Evolutionary conservation across 2,888 invertebrate species (phyloP).

Genomic region (Gymnoscelis rufifasciata): DNA sequence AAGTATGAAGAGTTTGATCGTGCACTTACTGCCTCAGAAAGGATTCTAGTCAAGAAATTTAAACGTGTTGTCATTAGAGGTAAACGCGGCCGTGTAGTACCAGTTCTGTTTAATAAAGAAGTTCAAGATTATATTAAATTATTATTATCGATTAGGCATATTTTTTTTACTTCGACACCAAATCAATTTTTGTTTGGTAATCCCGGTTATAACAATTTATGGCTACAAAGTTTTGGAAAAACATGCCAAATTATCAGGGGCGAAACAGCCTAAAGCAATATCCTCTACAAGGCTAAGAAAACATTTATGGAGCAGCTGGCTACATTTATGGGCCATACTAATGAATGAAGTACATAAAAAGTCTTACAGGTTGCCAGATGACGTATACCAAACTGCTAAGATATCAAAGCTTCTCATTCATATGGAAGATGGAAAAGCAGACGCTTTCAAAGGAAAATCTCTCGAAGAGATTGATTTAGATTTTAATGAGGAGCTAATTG

Average conservation of each 20-base stretch:
- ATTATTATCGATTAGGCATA: background rate
- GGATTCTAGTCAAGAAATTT: background rate
- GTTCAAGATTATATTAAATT: background rate
- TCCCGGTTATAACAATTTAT: too few relatives aligned
- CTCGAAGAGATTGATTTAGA: background rate
- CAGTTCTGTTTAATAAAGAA: background rate
- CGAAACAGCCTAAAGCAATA: background rate
- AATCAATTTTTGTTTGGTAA: too few relatives aligned
- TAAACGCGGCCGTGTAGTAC: background rate
- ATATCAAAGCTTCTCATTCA: background rate
- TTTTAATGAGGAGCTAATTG: background rate
- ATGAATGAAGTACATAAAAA: background rate
- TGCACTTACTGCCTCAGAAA: background rate
- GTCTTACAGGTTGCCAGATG: background rate
- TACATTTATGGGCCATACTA: background rate
- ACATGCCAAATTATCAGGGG: background rate
- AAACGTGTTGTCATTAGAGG: background rate
- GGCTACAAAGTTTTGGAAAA: background rate
- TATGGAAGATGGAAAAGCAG: background rate
- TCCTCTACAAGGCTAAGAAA: background rate
- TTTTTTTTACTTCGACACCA: too few relatives aligned
- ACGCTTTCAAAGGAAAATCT: background rate
- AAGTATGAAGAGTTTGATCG: background rate
- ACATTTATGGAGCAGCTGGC: background rate
- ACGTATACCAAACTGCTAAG: background rate